Evolutionary conservation across 2,113 vertebrate species (phyloP), one percentile per base, ranked within the genome.

Genomic region (Puffinus mauretanicus): DNA sequence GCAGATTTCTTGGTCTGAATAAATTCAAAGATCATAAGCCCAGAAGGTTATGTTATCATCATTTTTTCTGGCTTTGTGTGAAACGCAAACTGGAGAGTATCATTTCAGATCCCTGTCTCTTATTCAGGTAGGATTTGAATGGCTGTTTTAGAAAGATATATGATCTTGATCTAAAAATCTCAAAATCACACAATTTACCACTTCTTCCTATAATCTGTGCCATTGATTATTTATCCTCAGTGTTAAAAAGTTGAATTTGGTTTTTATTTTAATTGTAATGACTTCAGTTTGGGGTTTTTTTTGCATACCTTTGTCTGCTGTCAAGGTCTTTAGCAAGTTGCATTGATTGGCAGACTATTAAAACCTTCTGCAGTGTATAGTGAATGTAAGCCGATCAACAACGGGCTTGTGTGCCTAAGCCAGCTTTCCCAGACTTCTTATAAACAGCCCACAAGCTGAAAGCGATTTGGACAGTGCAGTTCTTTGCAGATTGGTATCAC

Each of bases 371-470:
- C 55, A 42, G 20, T 1, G 25, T 30, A 20, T 16, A 46, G 24
- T 7, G 16, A 40, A 16, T 36, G 24, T 19, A 17, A 71, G 16
- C 14, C 0, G 13, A 49, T 21, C 15, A 38, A 44, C 12, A n/a
- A 18, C 1, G 13, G 36, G 8, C 52, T 58, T 7, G 0, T 11
- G 24, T 52, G 54, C 67, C 20, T 9, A 9, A 42, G 27, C 17
- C 22, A 13, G 21, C 32, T 51, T 66, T 66, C 21, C 29, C 51
- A n/a, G 42, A 5, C 49, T 8, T 7, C 54, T 61, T n/a, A 7
- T 6, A 21, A 52, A 11, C 4, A 10, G 27, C 25, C 19, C 40
- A 10, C 19, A n/a, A 21, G 27, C n/a, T 29, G 40, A 34, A 70
- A 54, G 13, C 9, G 0, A 2, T 46, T 24, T 22, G 54, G 54